Evolutionary conservation across 2,888 invertebrate genomes (phyloP), one percentile per base, ranked within the genome.

Genomic region (Zhengitettix transpicula): DNA sequence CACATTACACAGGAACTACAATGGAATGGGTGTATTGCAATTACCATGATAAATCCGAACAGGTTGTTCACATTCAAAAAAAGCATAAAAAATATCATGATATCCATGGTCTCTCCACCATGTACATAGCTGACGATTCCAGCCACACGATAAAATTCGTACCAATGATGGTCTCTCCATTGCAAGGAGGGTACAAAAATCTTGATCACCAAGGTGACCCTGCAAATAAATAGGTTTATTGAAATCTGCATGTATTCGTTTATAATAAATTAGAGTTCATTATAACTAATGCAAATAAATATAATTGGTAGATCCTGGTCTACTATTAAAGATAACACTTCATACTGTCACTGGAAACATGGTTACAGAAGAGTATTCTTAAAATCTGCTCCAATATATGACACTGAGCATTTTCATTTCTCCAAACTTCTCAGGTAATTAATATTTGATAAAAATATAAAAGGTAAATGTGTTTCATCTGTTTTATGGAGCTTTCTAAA

Each of bases 91-190:
- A 51, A 87, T 79, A 65, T 83, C 81, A 42, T 78, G 76, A 66
- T 87, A 87, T 0, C 87, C 87, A 65, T 85, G 82, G 64, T 83
- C 81, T 67, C 79, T 77, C 89, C 89, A 90, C 88, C 88, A 89
- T 0, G 80, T 80, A 69, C 89, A 90, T 60, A 90, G 72, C 70
- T 90, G 89, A 57, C 87, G 75, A 71, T 90, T 90, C 83, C 89
- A 89, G 8, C 80, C 79, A 69, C 90, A 90, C 62, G 87, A 83
- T 53, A 90, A 72, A 14, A 81, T 78, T 70, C 85, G 81, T 67
- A 90, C 84, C 55, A 89, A 71, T 64, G 84, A 77, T 10, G 84
- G 84, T 66, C 83, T 76, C 67, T 89, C 87, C 73, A 80, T 74
- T 52, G 77, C 83, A 15, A 88, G 67, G 42, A 89, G 71, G 0